These are phyloP conservation scores for Globodera rostochiensis DNA, from an alignment of 1,140 invertebrate species.

Conservation along the genomic window DNA sequence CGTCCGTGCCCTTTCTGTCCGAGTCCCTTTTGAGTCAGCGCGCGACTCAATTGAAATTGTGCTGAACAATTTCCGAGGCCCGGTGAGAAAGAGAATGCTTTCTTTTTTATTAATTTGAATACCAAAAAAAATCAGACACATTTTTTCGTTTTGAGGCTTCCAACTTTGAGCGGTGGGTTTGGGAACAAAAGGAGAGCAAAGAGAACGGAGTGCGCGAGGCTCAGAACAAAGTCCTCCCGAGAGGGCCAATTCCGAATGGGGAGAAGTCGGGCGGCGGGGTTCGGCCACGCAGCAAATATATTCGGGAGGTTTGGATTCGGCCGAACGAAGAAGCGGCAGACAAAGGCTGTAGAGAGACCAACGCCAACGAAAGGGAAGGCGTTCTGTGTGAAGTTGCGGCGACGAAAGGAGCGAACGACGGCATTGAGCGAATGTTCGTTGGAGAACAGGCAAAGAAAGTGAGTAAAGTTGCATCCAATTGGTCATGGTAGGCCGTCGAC, in stretches of 20 bases:
- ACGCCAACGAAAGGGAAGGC: not conserved
- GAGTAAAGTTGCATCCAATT: not conserved
- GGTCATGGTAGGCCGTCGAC: not conserved
- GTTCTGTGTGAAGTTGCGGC: not conserved
- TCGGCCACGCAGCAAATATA: slow-evolving; percentile 2
- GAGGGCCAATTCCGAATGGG: not conserved
- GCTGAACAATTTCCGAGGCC: slow-evolving; percentile 12
- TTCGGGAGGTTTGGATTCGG: slow-evolving; percentile 32
- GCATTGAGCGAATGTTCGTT: slow-evolving; percentile 6
- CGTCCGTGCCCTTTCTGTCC: slow-evolving; percentile 27
- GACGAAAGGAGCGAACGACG: not conserved
- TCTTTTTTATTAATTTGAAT: not conserved
- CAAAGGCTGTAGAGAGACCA: not conserved
- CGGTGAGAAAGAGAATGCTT: not conserved
- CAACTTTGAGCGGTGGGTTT: slow-evolving; percentile 15
- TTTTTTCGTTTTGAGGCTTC: slow-evolving; percentile 4
- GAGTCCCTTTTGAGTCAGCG: slow-evolving; percentile 13
- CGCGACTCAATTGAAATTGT: slow-evolving; percentile 12
- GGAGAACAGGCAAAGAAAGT: slow-evolving; percentile 1
- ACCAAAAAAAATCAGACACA: too few species aligned
- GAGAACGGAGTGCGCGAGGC: slow-evolving; percentile 4
- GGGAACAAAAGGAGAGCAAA: slow-evolving; percentile 19
- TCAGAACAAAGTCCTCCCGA: not conserved
- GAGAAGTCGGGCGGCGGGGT: not conserved
- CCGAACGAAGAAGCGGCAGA: not conserved